These are phyloP conservation scores for Flabesymbios commensalis DNA, from an alignment of 2,888 invertebrate genomes.

Conservation along the genomic window DNA sequence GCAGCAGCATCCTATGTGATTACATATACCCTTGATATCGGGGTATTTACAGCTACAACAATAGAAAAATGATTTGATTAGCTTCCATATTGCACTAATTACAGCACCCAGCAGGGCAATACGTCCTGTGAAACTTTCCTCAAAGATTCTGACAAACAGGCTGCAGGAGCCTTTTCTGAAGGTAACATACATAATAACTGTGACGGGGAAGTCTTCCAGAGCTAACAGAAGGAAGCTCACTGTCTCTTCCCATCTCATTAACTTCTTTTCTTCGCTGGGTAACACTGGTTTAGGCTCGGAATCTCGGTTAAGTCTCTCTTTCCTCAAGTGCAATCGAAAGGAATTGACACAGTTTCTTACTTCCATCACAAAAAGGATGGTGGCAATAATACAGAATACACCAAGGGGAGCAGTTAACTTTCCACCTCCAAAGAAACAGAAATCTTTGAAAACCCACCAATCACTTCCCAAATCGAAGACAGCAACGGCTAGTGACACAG, in stretches of 20 bases:
- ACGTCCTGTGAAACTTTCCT: not conserved
- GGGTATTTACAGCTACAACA: not conserved
- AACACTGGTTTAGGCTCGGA: not conserved
- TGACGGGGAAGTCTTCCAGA: not conserved
- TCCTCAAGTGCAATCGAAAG: too few species aligned
- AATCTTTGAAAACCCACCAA: not conserved
- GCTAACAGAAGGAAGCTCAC: not conserved
- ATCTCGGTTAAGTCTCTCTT: too few species aligned
- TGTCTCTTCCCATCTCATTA: not conserved
- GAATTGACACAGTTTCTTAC: not conserved
- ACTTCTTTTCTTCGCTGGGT: too few species aligned
- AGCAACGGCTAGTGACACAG: not conserved
- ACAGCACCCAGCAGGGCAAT: not conserved
- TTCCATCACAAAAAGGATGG: not conserved
- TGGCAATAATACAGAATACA: not conserved
- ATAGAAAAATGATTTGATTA: not conserved
- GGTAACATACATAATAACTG: not conserved
- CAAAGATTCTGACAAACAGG: not conserved
- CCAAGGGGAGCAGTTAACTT: not conserved
- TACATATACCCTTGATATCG: not conserved
- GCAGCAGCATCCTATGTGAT: not conserved
- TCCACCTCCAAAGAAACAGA: not conserved
- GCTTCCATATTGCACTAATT: not conserved
- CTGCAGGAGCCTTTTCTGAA: not conserved
- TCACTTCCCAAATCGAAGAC: conserved; percentile 1